These are phyloP conservation scores for Tethya wilhelma DNA, from an alignment of 37 sponge, comb jelly and placozoan genomes.

Conservation along the genomic window DNA sequence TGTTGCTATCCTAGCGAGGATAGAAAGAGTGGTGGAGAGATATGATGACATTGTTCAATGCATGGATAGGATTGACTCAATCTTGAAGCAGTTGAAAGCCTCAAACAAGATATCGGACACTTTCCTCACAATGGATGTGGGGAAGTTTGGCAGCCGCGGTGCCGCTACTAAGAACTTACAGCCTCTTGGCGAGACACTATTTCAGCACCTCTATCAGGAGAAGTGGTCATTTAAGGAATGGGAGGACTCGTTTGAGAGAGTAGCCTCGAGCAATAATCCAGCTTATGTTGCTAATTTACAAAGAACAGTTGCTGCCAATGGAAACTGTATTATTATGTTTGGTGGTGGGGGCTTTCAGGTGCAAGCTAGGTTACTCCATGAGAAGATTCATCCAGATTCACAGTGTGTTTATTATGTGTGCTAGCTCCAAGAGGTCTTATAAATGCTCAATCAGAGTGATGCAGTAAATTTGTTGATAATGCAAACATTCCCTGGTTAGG, in stretches of 20 bases:
- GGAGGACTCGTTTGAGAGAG: constrained; percentile 11
- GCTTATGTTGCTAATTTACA: constrained; percentile 52
- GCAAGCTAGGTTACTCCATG: constrained; percentile 23
- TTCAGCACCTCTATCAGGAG: background rate
- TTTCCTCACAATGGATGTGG: constrained; percentile 48
- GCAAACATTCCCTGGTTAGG: too few species aligned
- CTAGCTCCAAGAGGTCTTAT: too few species aligned
- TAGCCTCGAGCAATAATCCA: constrained; percentile 3
- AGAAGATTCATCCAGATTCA: constrained; percentile 30
- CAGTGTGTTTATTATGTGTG: too few species aligned
- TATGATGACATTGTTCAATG: constrained; percentile 12
- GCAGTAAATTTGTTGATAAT: too few species aligned
- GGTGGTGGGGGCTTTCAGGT: constrained; percentile 48
- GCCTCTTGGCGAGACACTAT: constrained; percentile 2
- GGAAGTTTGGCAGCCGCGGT: constrained; percentile 39
- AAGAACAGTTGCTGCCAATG: constrained; percentile 15
- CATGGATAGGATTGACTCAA: background rate
- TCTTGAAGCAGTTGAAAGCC: background rate
- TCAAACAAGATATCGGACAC: background rate
- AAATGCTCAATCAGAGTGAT: too few species aligned
- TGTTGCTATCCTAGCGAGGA: constrained; percentile 17
- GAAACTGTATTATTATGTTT: constrained; percentile 27
- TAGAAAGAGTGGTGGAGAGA: constrained; percentile 30
- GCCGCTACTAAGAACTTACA: background rate
- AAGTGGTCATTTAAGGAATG: constrained; percentile 15